Evolutionary conservation across 2,888 invertebrate genomes (phyloP).

Genomic region (Chrysolina haemoptera): DNA sequence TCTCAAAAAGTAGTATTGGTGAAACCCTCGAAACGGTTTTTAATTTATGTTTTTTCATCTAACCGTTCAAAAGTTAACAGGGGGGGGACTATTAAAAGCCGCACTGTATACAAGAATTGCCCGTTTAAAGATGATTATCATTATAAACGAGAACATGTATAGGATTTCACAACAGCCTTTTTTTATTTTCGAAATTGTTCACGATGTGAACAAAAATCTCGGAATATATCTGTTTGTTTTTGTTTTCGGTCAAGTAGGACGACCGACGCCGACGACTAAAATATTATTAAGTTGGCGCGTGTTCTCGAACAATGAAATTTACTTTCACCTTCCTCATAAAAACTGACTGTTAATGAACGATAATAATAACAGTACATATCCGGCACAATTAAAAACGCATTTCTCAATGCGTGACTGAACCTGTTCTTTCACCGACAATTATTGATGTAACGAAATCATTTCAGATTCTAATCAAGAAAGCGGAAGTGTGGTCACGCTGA

Average conservation of each 20-base stretch:
- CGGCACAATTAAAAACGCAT: constrained; percentile 26
- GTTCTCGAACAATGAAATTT: constrained; percentile 10
- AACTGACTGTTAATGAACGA: constrained; percentile 10
- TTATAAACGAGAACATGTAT: too few species aligned
- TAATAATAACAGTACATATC: constrained; percentile 28
- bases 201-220: constrained; percentile 1
- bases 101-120: too few species aligned
- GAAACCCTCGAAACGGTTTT: too few species aligned
- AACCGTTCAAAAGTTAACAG: too few species aligned
- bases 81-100: too few species aligned
- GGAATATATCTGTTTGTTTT: neutral
- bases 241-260: constrained; percentile 10
- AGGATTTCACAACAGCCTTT: too few species aligned
- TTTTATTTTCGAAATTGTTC: too few species aligned
- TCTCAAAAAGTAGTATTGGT: too few species aligned
- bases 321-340: constrained; percentile 16
- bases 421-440: too few species aligned
- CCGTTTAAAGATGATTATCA: too few species aligned
- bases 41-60: too few species aligned
- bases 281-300: neutral
- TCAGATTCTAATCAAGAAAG: neutral
- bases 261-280: neutral
- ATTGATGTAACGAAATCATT: neutral
- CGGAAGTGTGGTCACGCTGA: neutral
- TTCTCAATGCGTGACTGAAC: constrained; percentile 6